Evolutionary conservation across 2,888 invertebrate species (phyloP), one percentile per base, ranked within the genome.

Genomic region (Rugalucina vietnamica): DNA sequence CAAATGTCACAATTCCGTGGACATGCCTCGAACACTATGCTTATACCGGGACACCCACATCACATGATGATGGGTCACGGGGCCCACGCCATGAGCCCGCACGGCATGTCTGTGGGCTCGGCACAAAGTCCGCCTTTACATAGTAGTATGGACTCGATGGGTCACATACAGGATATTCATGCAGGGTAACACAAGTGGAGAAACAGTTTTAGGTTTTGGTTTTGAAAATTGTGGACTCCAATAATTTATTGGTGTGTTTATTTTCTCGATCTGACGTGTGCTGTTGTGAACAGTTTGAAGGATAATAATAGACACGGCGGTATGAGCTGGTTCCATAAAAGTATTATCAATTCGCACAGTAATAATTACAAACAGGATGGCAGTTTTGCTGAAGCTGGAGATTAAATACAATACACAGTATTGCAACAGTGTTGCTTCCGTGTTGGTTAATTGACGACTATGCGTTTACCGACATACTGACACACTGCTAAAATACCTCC

Each of bases 51-150:
- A 60, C 95, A 95, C 86, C 95, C 95, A 0, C 95, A 95, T 90
- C 95, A 95, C 87, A 95, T 95, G 95, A 95, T 95, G 95, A 95
- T 95, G 95, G 95, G 95, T 37, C 93, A 93, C 85, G 91, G 92
- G 69, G 91, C 91, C 79, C 92, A 93, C 32, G 94, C 94, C 71
- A 94, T 94, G 94, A 95, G 94, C 73, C 95, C 94, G 85, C 93
- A 93, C 83, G 95, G 95, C 73, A 94, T 95, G 92, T 92, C 94
- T 12, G 88, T 93, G 88, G 90, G 91, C 81, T 91, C 93, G n/a
- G 93, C 95, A 50, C 95, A 95, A 89, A 94, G 94, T 77, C 95
- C 95, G 24, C 95, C 95, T n/a, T 91, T 95, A 77, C 94, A 94
- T 81, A 91, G 91, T 83, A 92, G 92, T 84, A 93, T 94, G 93